Evolutionary conservation across 2,797 vertebrate species (phyloP), one percentile per base, ranked within the genome.

Genomic region (Phoxinus dragarum): DNA sequence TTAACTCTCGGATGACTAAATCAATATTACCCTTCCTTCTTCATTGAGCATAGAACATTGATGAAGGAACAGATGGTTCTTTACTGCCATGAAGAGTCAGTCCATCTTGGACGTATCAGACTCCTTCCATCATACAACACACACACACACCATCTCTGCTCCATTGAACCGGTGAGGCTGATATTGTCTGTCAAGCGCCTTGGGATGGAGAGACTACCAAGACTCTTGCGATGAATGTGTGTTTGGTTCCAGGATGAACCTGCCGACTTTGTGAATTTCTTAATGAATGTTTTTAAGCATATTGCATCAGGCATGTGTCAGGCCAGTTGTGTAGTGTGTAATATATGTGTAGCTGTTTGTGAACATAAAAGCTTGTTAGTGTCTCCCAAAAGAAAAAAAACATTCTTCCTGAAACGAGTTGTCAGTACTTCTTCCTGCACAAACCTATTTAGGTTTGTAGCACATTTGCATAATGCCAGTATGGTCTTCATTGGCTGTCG

Each of bases 121-220:
- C 47, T 78, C 34, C 21, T 59, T 78, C 77, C 76, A 77, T 77
- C 76, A 78, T n/a, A 38, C 69, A 38, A 82, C 76, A 54, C 42
- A 87, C 71, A 84, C 44, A 59, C 21, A 59, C 17, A 49, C 59
- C 1, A 31, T 84, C 36, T 36, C 10, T 68, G 85, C 86, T 89
- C 86, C 85, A 89, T 73, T 89, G 89, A 88, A 81, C 86, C 59
- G 84, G 71, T 90, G 88, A 90, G 86, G 56, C 56, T 90, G 86
- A 90, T 88, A 79, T 83, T 85, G 83, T 90, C 77, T 90, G 85
- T 87, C 88, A 90, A 84, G 80, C 14, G 74, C 81, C 67, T 85
- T 74, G 69, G 85, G 88, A 86, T 88, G 77, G 54, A 67, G 64
- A 82, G 83, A 82, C 64, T 79, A 38, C 68, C 12, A 66, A 82